A percentile compares a stretch with the other conserved stretches of the same genome.
Evolutionary conservation across 2,113 vertebrate genomes (phyloP).

Genomic region (Gallinago media): DNA sequence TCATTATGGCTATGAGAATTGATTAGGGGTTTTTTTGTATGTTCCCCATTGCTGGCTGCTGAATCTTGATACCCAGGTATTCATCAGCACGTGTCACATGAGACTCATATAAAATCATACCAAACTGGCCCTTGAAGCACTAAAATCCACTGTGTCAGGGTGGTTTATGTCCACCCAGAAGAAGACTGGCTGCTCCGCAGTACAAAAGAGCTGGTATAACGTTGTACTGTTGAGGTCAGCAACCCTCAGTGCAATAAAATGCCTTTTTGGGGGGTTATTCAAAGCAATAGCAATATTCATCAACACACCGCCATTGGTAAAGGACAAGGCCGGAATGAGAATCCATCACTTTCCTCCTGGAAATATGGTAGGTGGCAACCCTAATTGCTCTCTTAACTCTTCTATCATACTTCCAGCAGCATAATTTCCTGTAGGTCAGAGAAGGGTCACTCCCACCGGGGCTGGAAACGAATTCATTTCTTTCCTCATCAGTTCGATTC

Average conservation of each 20-base stretch:
- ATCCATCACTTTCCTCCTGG: not conserved
- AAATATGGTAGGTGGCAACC: not conserved
- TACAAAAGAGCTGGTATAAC: not conserved
- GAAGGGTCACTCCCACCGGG: not conserved
- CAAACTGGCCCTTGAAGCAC: not conserved
- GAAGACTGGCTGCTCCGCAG: accelerated
- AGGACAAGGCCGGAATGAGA: not conserved
- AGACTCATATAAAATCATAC: not conserved
- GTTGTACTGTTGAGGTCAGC: accelerated
- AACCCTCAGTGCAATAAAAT: accelerated
- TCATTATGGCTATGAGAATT: not conserved
- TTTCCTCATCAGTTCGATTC: not conserved
- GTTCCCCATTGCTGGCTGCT: not conserved
- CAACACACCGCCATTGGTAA: accelerated
- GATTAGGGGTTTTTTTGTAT: not conserved
- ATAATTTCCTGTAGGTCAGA: not conserved
- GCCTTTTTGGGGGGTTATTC: not conserved
- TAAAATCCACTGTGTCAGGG: accelerated
- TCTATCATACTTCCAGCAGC: not conserved
- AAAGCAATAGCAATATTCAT: not conserved
- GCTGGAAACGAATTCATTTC: not conserved
- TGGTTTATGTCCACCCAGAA: not conserved
- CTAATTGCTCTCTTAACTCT: not conserved
- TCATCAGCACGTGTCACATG: not conserved
- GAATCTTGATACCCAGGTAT: not conserved